Conservation (phyloP, 1,140 invertebrate species). For the Drosophila carrolli region DNA sequence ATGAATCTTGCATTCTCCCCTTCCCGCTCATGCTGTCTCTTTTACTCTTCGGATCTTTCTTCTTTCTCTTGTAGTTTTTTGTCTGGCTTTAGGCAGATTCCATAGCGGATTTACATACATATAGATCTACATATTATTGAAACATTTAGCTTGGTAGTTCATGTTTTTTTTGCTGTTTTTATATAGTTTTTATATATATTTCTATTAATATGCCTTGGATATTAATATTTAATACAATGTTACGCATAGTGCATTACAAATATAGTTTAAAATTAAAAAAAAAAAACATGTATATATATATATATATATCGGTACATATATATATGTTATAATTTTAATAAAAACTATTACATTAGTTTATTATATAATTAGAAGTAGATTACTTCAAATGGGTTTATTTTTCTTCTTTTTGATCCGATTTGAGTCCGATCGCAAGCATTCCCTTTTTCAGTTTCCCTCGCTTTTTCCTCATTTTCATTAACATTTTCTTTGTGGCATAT, state of each 20-base stretch:
- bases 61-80: constrained; percentile 11
- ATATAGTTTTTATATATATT: constrained; percentile 47
- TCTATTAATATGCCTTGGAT: constrained; percentile 71
- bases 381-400: constrained; percentile 42
- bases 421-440: neutral
- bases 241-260: constrained; percentile 73
- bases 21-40: constrained; percentile 3
- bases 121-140: constrained; percentile 72
- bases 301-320: constrained; percentile 28
- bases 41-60: constrained; percentile 11
- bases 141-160: constrained; percentile 71
- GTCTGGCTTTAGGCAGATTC: constrained; percentile 47
- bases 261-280: constrained; percentile 67
- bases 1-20: constrained; percentile 10
- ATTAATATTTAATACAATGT: constrained; percentile 75
- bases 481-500: constrained; percentile 17
- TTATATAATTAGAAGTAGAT: constrained; percentile 67
- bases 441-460: neutral
- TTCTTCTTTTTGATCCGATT: constrained; percentile 12
- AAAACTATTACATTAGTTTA: constrained; percentile 75
- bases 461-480: constrained; percentile 8
- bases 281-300: constrained; percentile 53
- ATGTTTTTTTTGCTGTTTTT: constrained; percentile 39
- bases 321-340: constrained; percentile 64
- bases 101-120: constrained; percentile 65